Base-by-base conservation (phyloP, 2,113 vertebrate species). In the Oncorhynchus gorbuscha region DNA sequence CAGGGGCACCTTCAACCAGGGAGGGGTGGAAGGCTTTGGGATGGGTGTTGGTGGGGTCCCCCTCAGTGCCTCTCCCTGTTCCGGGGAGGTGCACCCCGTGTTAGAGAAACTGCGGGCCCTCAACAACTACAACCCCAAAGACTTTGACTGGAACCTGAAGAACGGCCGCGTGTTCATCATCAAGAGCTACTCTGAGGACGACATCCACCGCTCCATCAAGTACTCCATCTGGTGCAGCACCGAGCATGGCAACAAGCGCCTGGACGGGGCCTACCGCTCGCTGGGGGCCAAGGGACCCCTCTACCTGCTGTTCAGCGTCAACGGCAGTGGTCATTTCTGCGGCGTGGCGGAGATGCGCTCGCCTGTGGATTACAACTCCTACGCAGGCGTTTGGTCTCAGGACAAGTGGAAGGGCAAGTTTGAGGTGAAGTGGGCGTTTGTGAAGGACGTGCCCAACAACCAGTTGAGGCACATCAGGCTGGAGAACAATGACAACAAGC, bases 371-470 rank as follows among this genome's bases (percentile, higher is more conserved):
- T 99, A 99, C 93, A 98, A 98, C 87, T 97, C 98, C 0, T 99
- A 98, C 81, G 97, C 98, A 79, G 98, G 98, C 78, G 97, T 99
- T 90, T 99, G 98, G 98, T 99, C 98, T 95, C 98, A 99, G 97
- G 97, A 99, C 93, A 99, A 99, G 91, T 99, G 98, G 98, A 99
- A 99, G 96, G 98, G 98, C 93, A 99, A 99, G 93, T 99, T 99
- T 86, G 97, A 99, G 91, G 97, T 99, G 91, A 98, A 98, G 92
- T 99, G 98, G 98, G 94, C 95, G 93, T 99, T 98, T 94, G 97
- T 99, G 87, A 99, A 99, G 94, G 98, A 99, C 86, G 98, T 99
- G 95, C 98, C 98, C 87, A 99, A 99, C 94, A 99, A 99, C 93
- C 98, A 99, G 84, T 95, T 99, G 93, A 95, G 98, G 84, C 98